Evolutionary conservation across 2,797 vertebrate species (phyloP).

Genomic region (Ceryle rudis): DNA sequence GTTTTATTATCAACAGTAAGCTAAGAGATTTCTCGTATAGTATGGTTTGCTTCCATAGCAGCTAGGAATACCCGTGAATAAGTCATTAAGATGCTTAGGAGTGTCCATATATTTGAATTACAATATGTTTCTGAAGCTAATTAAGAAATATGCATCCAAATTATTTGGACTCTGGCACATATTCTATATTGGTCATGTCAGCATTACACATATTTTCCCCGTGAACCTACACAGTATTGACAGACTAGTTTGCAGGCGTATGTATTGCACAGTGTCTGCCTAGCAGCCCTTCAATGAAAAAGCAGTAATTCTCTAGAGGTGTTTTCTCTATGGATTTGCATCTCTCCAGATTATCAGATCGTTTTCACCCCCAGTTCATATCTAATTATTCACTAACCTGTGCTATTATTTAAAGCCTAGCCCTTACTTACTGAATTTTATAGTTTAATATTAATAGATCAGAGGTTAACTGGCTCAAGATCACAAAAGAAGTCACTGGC

Average conservation of each 20-base stretch:
- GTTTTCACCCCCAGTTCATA: slow-evolving; percentile 13
- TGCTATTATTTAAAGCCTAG: slow-evolving; percentile 22
- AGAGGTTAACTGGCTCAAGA: slow-evolving; percentile 34
- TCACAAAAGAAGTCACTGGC: neutral
- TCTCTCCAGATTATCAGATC: neutral
- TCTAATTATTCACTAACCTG: slow-evolving; percentile 11
- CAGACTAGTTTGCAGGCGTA: neutral
- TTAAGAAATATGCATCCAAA: slow-evolving; percentile 64
- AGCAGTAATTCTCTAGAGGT: neutral
- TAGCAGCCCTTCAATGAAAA: neutral
- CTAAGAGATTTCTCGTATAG: neutral
- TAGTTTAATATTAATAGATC: slow-evolving; percentile 49
- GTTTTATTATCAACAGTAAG: neutral
- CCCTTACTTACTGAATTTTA: slow-evolving; percentile 15
- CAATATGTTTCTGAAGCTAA: slow-evolving; percentile 37
- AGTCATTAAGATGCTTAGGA: slow-evolving; percentile 16
- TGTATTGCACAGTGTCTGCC: neutral
- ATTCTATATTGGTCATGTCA: slow-evolving; percentile 44
- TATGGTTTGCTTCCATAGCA: neutral
- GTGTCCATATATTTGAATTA: slow-evolving; percentile 55
- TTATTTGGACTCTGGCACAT: neutral
- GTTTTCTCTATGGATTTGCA: neutral
- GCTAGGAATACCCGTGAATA: slow-evolving; percentile 33
- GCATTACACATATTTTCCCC: slow-evolving; percentile 29
- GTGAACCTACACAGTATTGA: slow-evolving; percentile 14